Conservation (phyloP, 2,888 invertebrate genomes). For the Glomeris marginata region DNA sequence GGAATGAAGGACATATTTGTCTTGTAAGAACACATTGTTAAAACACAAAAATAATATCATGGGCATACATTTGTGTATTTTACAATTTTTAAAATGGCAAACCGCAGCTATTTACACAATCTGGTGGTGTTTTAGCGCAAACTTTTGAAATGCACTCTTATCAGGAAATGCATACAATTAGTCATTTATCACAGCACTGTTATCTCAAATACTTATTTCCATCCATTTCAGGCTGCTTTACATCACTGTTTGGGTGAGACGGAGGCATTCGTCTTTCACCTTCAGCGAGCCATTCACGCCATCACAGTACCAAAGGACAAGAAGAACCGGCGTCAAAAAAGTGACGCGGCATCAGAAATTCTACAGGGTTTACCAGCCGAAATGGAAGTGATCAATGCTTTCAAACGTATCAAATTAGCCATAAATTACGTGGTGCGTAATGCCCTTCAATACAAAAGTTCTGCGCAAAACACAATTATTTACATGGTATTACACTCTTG, state of each 20-base stretch:
- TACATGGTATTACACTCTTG: neutral
- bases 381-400: constrained; percentile 4
- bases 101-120: no score
- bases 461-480: neutral
- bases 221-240: constrained; percentile 3
- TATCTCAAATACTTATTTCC: no score
- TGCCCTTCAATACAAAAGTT: neutral
- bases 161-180: no score
- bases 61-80: no score
- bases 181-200: no score
- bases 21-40: no score
- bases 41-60: no score
- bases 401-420: constrained; percentile 10
- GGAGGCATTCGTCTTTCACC: constrained; percentile 6
- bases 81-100: no score
- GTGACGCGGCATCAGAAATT: neutral
- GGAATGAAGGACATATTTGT: no score
- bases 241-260: constrained; percentile 7
- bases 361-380: constrained; percentile 2
- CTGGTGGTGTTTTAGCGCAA: no score
- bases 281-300: neutral
- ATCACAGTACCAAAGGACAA: neutral
- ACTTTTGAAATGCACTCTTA: no score
- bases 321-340: neutral
- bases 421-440: constrained; percentile 10